phyloP scores from a whole-genome alignment of 2,888 invertebrate species.

The Dichetophora obliterata region DNA sequence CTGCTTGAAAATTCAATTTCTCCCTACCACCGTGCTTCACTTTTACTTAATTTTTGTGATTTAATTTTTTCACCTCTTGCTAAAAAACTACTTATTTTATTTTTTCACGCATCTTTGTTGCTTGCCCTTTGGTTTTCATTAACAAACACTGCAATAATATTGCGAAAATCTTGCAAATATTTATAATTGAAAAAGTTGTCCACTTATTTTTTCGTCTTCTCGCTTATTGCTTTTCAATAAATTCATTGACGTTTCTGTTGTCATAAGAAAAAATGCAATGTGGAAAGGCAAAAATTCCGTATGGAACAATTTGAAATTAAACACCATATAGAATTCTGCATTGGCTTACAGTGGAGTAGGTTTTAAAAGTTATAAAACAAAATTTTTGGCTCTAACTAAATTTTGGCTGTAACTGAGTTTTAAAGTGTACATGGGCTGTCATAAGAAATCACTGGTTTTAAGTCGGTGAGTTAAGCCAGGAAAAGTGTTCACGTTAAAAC shows the following conservation, averaged over 20 bases:
- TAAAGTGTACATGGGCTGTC: too few relatives aligned
- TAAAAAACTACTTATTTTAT: background rate
- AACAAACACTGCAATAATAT: background rate
- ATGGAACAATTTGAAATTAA: slow-evolving; percentile 1
- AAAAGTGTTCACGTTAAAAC: too few relatives aligned
- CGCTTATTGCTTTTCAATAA: background rate
- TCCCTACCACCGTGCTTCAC: background rate
- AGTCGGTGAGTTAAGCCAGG: too few relatives aligned
- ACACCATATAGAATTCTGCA: background rate
- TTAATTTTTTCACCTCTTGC: too few relatives aligned
- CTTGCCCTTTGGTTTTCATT: background rate
- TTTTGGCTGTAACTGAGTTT: too few relatives aligned
- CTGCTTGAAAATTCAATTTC: background rate
- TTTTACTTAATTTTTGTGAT: too few relatives aligned
- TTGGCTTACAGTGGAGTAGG: background rate
- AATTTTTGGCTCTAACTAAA: too few relatives aligned
- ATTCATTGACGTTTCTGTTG: slow-evolving; percentile 23
- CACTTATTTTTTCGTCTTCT: slow-evolving; percentile 14
- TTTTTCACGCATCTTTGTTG: background rate
- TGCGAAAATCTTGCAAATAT: slow-evolving; percentile 10
- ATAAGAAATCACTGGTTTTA: too few relatives aligned
- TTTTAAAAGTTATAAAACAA: background rate
- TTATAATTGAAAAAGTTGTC: background rate
- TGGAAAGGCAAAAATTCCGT: background rate
- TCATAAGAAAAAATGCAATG: background rate